phyloP scores from a whole-genome alignment of 2,888 invertebrate species.

The Prosapia bicincta region DNA sequence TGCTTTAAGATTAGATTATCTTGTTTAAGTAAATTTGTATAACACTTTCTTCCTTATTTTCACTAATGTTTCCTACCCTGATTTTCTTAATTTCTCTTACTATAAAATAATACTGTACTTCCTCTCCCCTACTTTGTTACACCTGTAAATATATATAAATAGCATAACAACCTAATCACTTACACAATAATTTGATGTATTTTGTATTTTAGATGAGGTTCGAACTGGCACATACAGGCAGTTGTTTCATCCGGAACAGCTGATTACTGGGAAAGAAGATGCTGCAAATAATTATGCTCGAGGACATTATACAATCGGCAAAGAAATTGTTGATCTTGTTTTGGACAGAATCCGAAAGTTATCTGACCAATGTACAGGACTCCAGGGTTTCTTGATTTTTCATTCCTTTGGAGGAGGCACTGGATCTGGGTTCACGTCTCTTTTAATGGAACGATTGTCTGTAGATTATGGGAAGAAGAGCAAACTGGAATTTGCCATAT shows the following conservation, averaged over 20 bases:
- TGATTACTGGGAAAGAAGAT: conserved; percentile 66
- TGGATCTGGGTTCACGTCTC: conserved; percentile 62
- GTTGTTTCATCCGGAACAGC: conserved; percentile 64
- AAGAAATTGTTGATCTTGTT: conserved; percentile 56
- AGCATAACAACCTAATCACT: too few relatives aligned
- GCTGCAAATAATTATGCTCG: conserved; percentile 67
- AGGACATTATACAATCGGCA: conserved; percentile 64
- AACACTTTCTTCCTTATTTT: too few relatives aligned
- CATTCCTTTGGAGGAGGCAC: conserved; percentile 45
- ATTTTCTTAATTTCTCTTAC: too few relatives aligned
- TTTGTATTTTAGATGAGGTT: conserved; percentile 63
- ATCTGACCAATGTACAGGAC: conserved; percentile 56
- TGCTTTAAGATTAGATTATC: too few relatives aligned
- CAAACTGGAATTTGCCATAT: conserved; percentile 65
- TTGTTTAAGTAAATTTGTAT: too few relatives aligned
- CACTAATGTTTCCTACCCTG: too few relatives aligned
- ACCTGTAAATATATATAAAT: too few relatives aligned
- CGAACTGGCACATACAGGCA: conserved; percentile 79
- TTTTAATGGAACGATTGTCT: conserved; percentile 62
- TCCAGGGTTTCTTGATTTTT: conserved; percentile 60
- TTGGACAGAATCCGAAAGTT: conserved; percentile 58
- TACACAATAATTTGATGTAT: too few relatives aligned
- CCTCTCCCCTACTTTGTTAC: too few relatives aligned
- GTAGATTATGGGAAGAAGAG: conserved; percentile 66
- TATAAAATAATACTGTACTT: too few relatives aligned